These are phyloP conservation scores for Oreamnos americanus DNA, from an alignment of 2,113 vertebrate species.

Conservation along the genomic window DNA sequence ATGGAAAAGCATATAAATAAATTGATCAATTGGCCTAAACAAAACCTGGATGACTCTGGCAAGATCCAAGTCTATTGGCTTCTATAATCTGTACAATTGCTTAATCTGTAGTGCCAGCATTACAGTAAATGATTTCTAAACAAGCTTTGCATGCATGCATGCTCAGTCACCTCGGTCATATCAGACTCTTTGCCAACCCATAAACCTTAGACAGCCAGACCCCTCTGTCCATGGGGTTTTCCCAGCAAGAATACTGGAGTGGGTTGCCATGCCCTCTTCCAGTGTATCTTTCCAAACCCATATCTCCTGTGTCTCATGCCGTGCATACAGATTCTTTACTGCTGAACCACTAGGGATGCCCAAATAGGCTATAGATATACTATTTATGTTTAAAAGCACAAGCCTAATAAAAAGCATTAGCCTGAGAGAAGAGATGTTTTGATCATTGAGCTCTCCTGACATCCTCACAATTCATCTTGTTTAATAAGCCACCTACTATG, in stretches of 20 bases:
- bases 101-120: background rate
- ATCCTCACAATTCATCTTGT: background rate
- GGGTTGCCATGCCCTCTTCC: background rate
- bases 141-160: background rate
- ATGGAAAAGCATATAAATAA: background rate
- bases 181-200: background rate
- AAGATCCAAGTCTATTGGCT: background rate
- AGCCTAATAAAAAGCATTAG: background rate
- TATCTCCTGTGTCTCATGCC: background rate
- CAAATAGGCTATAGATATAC: background rate
- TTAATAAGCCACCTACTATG: background rate
- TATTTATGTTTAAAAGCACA: background rate
- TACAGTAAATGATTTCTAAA: background rate
- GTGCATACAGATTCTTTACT: background rate
- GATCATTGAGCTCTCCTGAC: background rate
- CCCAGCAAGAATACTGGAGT: background rate
- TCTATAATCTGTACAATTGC: background rate
- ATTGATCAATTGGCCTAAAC: background rate
- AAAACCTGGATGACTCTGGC: background rate
- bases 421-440: background rate
- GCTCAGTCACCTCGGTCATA: background rate
- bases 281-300: background rate
- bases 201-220: background rate
- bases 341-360: background rate
- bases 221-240: background rate